Conservation (phyloP, 2,113 vertebrate genomes). For the Pteronura brasiliensis region DNA sequence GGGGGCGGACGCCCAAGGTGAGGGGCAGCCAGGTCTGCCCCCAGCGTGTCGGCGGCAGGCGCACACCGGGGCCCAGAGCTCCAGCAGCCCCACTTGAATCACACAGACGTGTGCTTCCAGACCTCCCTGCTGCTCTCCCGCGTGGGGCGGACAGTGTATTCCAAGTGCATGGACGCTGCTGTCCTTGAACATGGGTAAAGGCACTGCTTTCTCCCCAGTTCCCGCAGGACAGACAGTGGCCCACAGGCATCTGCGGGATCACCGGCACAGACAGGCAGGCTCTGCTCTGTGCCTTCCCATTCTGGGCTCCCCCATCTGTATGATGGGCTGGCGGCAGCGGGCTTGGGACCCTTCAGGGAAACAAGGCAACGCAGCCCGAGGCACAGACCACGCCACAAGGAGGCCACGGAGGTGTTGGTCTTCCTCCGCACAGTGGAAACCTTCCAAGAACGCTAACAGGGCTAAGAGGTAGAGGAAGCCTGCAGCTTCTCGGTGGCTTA, state of each 20-base stretch:
- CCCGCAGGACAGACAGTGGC: fast-evolving
- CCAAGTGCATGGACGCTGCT: fast-evolving
- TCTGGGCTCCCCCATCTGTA: fast-evolving
- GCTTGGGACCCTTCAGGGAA: fast-evolving
- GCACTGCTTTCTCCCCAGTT: fast-evolving
- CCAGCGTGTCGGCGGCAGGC: fast-evolving
- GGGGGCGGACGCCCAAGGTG: fast-evolving
- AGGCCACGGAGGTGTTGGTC: background rate
- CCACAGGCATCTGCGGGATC: fast-evolving
- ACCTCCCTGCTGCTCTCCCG: fast-evolving
- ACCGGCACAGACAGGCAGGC: fast-evolving
- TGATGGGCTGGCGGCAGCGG: fast-evolving
- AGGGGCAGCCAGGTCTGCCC: background rate
- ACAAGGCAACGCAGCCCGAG: fast-evolving
- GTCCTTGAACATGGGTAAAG: fast-evolving
- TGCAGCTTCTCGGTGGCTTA: background rate
- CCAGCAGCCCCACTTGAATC: fast-evolving
- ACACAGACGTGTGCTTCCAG: fast-evolving
- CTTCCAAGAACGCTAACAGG: fast-evolving
- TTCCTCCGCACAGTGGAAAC: fast-evolving
- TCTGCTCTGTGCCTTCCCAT: fast-evolving
- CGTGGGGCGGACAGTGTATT: fast-evolving
- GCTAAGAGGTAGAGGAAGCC: too few relatives aligned
- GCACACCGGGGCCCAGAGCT: fast-evolving
- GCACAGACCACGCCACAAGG: background rate